These are phyloP conservation scores for Petrophora chlorosata DNA, from an alignment of 2,888 invertebrate species.

Conservation along the genomic window DNA sequence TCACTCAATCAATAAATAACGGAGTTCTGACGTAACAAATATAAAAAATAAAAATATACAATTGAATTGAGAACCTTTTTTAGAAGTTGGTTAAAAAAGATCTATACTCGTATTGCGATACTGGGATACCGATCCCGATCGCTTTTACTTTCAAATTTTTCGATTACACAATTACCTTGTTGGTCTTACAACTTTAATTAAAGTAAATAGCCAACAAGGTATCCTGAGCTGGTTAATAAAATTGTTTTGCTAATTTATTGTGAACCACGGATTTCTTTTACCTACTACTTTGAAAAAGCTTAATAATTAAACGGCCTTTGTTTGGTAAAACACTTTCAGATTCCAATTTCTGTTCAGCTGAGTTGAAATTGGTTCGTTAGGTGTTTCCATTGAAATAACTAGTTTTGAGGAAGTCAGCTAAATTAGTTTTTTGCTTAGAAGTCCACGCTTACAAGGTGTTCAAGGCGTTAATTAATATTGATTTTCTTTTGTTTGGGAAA, in stretches of 20 bases:
- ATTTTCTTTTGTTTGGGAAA: not conserved
- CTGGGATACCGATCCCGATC: no score
- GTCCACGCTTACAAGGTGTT: not conserved
- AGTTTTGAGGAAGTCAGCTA: slow-evolving; percentile 6
- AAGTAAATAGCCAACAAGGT: slow-evolving; percentile 41
- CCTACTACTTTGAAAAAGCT: slow-evolving; percentile 37
- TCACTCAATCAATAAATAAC: no score
- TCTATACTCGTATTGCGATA: no score
- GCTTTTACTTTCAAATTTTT: no score
- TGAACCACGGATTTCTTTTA: slow-evolving; percentile 30
- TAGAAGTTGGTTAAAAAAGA: no score
- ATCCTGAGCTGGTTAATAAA: slow-evolving; percentile 40
- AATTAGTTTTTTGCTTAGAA: slow-evolving; percentile 3
- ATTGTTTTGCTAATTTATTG: slow-evolving; percentile 50
- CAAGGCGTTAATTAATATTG: slow-evolving; percentile 6
- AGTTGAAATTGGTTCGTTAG: slow-evolving; percentile 11
- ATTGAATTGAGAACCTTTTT: no score
- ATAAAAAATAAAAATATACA: no score
- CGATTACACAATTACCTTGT: no score
- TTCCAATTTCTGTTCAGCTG: slow-evolving; percentile 15
- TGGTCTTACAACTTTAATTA: slow-evolving; percentile 49
- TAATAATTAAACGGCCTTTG: slow-evolving; percentile 35
- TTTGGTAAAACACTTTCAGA: no score
- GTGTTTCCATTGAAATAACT: slow-evolving; percentile 13
- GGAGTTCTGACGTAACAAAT: no score